Percentiles rank a stretch among this genome's conserved stretches.
phyloP scores from a whole-genome alignment of 2,888 invertebrate genomes.

The Ptychoptera albimana region DNA sequence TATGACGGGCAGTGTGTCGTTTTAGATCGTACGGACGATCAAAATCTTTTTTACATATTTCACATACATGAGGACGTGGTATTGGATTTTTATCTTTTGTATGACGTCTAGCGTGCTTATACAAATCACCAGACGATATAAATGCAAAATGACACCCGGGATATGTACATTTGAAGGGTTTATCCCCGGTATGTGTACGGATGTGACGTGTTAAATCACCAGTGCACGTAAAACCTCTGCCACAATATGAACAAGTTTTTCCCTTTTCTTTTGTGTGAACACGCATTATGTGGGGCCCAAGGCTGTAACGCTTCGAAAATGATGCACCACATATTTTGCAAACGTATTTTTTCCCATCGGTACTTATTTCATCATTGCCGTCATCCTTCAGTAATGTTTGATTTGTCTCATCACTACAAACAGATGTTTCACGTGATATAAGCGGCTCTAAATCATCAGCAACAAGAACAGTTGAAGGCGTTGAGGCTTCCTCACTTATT shows the following conservation, averaged over 20 bases:
- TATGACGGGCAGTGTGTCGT: constrained; percentile 1
- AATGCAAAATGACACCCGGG: background rate
- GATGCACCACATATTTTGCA: background rate
- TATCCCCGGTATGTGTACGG: constrained; percentile 3
- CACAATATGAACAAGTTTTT: constrained; percentile 4
- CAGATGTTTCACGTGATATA: no score
- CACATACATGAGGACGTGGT: constrained; percentile 1
- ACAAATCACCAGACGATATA: constrained; percentile 3
- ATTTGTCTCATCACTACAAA: no score
- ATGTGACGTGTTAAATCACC: constrained; percentile 6
- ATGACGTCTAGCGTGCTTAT: constrained; percentile 4
- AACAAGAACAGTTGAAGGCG: no score
- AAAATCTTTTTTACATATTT: constrained; percentile 2
- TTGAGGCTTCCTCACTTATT: no score
- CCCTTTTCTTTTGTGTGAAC: constrained; percentile 1
- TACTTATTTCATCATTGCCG: background rate
- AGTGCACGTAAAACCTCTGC: constrained; percentile 7
- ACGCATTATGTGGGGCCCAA: background rate
- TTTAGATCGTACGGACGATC: constrained; percentile 2
- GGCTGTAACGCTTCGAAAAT: background rate
- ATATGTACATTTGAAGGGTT: constrained; percentile 5
- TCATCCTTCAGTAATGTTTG: no score
- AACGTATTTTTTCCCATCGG: background rate
- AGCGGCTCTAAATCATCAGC: no score
- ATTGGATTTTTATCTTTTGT: background rate